Evolutionary conservation across 2,113 vertebrate species (phyloP), one percentile per base, ranked within the genome.

Genomic region (Mystacornis crossleyi): DNA sequence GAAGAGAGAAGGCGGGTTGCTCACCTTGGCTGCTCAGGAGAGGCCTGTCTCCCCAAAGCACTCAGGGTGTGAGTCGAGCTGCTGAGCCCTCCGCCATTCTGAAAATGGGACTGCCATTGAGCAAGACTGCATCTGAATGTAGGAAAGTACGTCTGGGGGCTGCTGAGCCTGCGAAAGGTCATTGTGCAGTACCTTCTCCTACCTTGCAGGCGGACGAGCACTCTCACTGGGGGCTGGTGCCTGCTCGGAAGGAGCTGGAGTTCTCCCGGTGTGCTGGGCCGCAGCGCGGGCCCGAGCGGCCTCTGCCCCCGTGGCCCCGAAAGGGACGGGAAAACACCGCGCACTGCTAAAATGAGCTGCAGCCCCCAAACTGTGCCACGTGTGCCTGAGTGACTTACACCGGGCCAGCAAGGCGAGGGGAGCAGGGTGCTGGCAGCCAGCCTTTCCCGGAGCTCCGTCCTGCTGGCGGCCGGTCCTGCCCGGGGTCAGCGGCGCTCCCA

Each of bases 201-300:
- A 2, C 57, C 61, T 51, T 5, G 45, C 19, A 14, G 83, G 83
- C 9, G 13, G 62, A 58, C 34, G 18, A 47, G 43, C 1, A 0
- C 36, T 33, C 60, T 20, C 3, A 0, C 8, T 8, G 20, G 67
- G 50, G 66, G 12, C 3, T 4, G 38, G 12, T 48, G 69, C 64
- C 4, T 3, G 8, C 58, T 33, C 21, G 8, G 45, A 8, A 42
- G 58, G 29, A 33, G n/a, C 40, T 55, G 55, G 14, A 18, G 58
- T 1, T 40, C 3, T 8, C 42, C 42, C 42, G 0, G 8, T 2
- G 13, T 34, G 40, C 47, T 7, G 14, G 60, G 48, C 14, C 36
- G 9, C 2, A 3, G 38, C 42, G 0, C 36, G 4, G 18, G 29
- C 40, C 82, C 18, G 21, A 36, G 9, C 0, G 0, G 67, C 18